Evolutionary conservation across 1,140 invertebrate species (phyloP).

Genomic region (Temnothorax nylanderi): DNA sequence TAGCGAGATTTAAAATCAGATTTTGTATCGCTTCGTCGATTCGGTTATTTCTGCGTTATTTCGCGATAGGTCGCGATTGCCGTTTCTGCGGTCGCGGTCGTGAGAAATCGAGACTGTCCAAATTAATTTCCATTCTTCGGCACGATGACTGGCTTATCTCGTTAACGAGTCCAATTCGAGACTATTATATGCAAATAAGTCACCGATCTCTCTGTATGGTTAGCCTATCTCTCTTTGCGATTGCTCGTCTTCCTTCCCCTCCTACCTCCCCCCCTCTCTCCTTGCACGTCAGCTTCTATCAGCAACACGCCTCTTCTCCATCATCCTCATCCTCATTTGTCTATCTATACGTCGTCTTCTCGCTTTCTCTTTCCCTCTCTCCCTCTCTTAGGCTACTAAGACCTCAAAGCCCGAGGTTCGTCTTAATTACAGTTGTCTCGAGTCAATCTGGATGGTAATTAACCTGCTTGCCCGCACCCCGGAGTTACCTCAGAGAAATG

Average conservation of each 20-base stretch:
- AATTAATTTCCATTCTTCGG: slow-evolving; percentile 44
- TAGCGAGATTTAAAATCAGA: not conserved
- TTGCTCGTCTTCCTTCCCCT: slow-evolving; percentile 60
- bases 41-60: not conserved
- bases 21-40: not conserved
- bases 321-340: slow-evolving; percentile 49
- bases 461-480: slow-evolving; percentile 73
- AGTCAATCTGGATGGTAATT: slow-evolving; percentile 86
- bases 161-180: slow-evolving; percentile 75
- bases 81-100: not conserved
- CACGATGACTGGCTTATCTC: slow-evolving; percentile 50
- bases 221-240: slow-evolving; percentile 72
- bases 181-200: slow-evolving; percentile 85
- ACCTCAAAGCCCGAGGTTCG: slow-evolving; percentile 83
- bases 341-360: slow-evolving; percentile 43
- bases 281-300: not conserved
- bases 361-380: slow-evolving; percentile 51
- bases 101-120: not conserved
- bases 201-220: slow-evolving; percentile 76
- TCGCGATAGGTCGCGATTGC: not conserved
- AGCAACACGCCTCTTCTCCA: slow-evolving; percentile 45
- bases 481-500: slow-evolving; percentile 38
- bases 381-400: slow-evolving; percentile 72
- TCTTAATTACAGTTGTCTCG: slow-evolving; percentile 86
- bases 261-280: not conserved